A percentile compares a stretch with the other conserved stretches of the same genome.
These are phyloP conservation scores for Guaruba guarouba DNA, from an alignment of 2,113 vertebrate species.

Conservation along the genomic window DNA sequence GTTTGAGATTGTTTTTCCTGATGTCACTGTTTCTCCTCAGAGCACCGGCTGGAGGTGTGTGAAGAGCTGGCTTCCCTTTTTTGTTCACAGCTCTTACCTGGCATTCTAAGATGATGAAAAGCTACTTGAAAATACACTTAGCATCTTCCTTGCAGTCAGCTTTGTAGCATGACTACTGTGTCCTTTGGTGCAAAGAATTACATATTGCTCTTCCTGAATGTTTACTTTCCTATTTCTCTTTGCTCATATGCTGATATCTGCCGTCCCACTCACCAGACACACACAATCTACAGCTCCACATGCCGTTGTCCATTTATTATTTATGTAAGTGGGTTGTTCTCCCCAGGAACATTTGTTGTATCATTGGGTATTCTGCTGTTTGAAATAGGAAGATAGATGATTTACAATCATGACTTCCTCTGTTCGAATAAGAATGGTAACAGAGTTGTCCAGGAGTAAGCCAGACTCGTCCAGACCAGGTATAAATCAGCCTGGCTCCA, in stretches of 20 bases:
- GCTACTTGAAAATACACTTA: constrained; percentile 21
- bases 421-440: neutral
- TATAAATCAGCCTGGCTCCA: neutral
- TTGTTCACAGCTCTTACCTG: constrained; percentile 23
- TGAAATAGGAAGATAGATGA: neutral
- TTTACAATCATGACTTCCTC: neutral
- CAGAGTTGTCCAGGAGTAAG: neutral
- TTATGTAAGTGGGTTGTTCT: neutral
- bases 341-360: neutral
- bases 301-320: neutral
- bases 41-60: neutral
- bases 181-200: constrained; percentile 50
- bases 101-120: constrained; percentile 17
- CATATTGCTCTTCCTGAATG: neutral
- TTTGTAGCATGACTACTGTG: neutral
- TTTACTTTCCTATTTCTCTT: constrained; percentile 24
- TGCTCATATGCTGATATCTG: neutral
- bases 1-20: neutral
- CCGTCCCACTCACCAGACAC: neutral
- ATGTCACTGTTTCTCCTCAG: neutral
- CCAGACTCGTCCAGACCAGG: neutral
- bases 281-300: neutral
- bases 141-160: constrained; percentile 7
- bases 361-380: neutral
- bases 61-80: neutral